Evolutionary conservation across 2,797 vertebrate genomes (phyloP).

Genomic region (Chaunax sp.): DNA sequence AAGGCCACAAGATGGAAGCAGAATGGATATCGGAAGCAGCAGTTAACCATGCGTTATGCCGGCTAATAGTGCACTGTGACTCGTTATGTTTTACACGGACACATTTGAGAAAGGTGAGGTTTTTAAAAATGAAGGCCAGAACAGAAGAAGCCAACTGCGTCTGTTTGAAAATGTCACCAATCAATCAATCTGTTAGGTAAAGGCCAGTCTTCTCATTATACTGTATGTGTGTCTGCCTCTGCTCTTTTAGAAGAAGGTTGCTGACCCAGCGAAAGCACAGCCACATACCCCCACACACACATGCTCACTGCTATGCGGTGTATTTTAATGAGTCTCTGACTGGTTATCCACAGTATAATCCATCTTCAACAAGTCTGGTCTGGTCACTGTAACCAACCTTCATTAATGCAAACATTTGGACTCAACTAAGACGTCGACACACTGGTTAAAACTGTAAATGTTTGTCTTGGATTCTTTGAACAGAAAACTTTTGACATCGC

Average conservation of each 20-base stretch:
- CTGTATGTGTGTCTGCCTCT: constrained; percentile 23
- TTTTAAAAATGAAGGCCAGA: constrained; percentile 50
- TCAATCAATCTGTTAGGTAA: constrained; percentile 72
- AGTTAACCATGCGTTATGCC: too few relatives aligned
- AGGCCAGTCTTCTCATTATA: constrained; percentile 69
- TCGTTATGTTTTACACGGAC: not conserved
- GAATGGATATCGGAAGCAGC: too few relatives aligned
- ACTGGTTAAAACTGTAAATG: too few relatives aligned
- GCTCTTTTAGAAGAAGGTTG: constrained; percentile 42
- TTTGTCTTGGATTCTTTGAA: too few relatives aligned
- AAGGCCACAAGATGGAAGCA: too few relatives aligned
- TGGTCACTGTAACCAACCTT: not conserved
- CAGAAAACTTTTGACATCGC: too few relatives aligned
- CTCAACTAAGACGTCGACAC: too few relatives aligned
- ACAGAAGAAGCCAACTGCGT: constrained; percentile 34
- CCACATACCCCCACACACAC: constrained; percentile 2
- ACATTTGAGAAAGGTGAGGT: constrained; percentile 17
- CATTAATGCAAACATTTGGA: too few relatives aligned
- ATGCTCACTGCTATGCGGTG: constrained; percentile 11
- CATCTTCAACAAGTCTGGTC: constrained; percentile 40
- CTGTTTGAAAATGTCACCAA: constrained; percentile 72
- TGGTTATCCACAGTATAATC: constrained; percentile 51
- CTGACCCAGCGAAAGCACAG: constrained; percentile 38
- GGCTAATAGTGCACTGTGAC: too few relatives aligned
- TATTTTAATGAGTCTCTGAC: constrained; percentile 52